These are phyloP conservation scores for Lycodopsis pacificus DNA, from an alignment of 2,797 vertebrate species.

Conservation along the genomic window DNA sequence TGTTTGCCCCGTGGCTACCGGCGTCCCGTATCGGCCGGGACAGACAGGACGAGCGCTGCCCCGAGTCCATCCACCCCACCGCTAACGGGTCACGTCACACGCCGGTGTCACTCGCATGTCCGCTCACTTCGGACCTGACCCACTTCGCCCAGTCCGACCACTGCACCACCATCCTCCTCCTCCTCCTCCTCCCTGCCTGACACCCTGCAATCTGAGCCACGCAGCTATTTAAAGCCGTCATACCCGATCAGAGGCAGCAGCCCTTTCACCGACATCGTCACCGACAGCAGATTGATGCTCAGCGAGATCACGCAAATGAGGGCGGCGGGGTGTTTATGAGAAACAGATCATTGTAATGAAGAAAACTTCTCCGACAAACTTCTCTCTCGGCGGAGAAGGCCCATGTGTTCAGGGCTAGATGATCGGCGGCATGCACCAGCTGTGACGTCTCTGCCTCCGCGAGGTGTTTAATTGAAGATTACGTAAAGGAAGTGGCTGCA, in stretches of 20 bases:
- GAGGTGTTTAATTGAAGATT: not conserved
- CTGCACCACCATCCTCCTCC: slow-evolving; percentile 16
- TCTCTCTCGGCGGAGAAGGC: not conserved
- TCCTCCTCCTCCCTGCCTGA: slow-evolving; percentile 56
- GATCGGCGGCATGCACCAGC: not conserved
- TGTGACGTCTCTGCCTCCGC: not conserved
- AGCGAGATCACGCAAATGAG: slow-evolving; percentile 80
- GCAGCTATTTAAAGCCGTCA: slow-evolving; percentile 77
- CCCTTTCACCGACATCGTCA: slow-evolving; percentile 53
- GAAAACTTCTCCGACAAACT: slow-evolving; percentile 69
- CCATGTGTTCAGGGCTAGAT: slow-evolving; percentile 9
- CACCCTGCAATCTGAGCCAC: slow-evolving; percentile 64
- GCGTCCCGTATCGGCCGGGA: slow-evolving; percentile 61
- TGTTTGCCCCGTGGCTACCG: slow-evolving; percentile 69
- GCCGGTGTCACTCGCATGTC: slow-evolving; percentile 67
- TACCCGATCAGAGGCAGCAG: slow-evolving; percentile 54
- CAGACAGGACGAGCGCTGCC: slow-evolving; percentile 62
- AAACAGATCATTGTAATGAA: slow-evolving; percentile 34
- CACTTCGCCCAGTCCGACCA: slow-evolving; percentile 70
- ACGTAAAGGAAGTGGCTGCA: too few relatives aligned
- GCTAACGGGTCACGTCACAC: slow-evolving; percentile 73
- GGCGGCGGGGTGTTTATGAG: slow-evolving; percentile 54
- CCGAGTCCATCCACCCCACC: slow-evolving; percentile 41
- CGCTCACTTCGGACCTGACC: slow-evolving; percentile 77
- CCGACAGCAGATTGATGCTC: slow-evolving; percentile 80